Conservation (phyloP, 2,113 vertebrate species). For the Macquaria australasica region DNA sequence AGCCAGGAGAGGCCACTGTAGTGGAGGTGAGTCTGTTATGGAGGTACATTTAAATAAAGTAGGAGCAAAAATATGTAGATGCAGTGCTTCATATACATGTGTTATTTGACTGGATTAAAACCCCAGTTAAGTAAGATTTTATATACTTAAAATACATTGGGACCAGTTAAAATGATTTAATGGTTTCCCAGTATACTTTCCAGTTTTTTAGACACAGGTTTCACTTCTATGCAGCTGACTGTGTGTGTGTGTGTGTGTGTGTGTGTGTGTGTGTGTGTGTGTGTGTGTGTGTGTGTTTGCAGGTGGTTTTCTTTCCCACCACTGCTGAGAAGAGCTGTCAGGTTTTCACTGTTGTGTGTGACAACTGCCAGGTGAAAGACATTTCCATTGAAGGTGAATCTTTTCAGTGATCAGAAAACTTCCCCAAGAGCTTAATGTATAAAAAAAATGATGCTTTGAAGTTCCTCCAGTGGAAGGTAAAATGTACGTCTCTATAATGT, state of each 20-base stretch:
- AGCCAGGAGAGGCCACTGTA: constrained; percentile 83
- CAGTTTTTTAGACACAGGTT: neutral
- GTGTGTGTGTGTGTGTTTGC: constrained; percentile 34
- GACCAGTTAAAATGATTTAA: neutral
- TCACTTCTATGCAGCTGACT: neutral
- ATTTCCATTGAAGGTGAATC: constrained; percentile 88
- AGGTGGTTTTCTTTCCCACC: constrained; percentile 92
- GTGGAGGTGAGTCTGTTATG: constrained; percentile 87
- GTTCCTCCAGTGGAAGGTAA: neutral
- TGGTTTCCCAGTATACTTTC: neutral
- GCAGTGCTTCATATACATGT: neutral
- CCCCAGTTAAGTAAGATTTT: neutral
- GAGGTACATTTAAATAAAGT: neutral
- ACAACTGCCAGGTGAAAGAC: constrained; percentile 90
- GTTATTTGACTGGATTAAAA: neutral
- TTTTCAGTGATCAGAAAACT: neutral
- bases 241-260: neutral
- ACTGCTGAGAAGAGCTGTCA: constrained; percentile 77
- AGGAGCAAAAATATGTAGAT: neutral
- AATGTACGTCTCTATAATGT: neutral
- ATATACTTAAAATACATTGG: neutral
- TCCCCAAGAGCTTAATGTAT: neutral
- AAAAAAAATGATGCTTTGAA: neutral
- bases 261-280: neutral
- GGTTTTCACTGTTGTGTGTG: constrained; percentile 88